Conservation (phyloP, 1,140 invertebrate species). For the Polyergus mexicanus region DNA sequence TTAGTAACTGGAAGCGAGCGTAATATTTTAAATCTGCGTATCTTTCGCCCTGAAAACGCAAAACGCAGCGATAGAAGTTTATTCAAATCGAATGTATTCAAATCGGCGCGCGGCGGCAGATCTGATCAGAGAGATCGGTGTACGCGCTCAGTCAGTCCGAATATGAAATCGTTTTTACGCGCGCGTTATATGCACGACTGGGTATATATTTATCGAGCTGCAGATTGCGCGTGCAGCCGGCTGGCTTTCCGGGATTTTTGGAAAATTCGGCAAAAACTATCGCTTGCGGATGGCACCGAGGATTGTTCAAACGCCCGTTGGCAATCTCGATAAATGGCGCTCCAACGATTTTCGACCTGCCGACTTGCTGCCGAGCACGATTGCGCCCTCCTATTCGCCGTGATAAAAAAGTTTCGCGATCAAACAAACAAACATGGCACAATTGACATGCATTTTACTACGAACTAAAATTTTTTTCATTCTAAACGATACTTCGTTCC, state of each 20-base stretch:
- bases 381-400: conserved; percentile 20
- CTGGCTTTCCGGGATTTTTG: conserved; percentile 69
- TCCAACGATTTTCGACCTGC: conserved; percentile 72
- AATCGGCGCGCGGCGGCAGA: conserved; percentile 32
- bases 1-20: neutral
- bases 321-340: conserved; percentile 75
- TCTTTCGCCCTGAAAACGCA: conserved; percentile 22
- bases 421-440: conserved; percentile 63
- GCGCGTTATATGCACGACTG: conserved; percentile 71
- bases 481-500: conserved; percentile 48
- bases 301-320: conserved; percentile 70
- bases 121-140: conserved; percentile 68
- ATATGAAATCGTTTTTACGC: conserved; percentile 64
- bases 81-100: conserved; percentile 67
- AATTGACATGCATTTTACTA: conserved; percentile 59
- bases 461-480: conserved; percentile 52
- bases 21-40: conserved; percentile 29
- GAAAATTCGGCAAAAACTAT: conserved; percentile 71
- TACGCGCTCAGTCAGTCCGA: conserved; percentile 52
- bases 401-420: conserved; percentile 44
- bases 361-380: conserved; percentile 45
- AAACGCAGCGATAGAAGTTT: conserved; percentile 65
- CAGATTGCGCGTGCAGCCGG: conserved; percentile 55
- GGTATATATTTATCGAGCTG: conserved; percentile 69
- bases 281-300: conserved; percentile 53